These are phyloP conservation scores for Phataginus tricuspis DNA, from an alignment of 2,797 vertebrate genomes.

Conservation along the genomic window DNA sequence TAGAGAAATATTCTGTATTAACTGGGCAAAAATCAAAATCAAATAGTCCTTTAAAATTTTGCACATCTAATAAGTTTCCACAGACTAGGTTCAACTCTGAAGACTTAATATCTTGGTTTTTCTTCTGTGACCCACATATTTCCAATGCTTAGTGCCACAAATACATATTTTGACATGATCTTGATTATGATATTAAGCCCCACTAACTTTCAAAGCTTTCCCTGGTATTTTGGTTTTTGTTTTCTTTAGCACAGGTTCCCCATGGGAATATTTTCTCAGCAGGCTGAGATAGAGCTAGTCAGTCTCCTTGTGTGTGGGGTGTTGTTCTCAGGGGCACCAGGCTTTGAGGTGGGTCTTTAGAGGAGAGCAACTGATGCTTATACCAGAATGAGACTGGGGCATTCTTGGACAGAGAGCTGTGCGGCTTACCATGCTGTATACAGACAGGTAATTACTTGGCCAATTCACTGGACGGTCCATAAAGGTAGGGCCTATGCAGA, in stretches of 20 bases:
- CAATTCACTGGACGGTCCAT: background rate
- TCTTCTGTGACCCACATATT: background rate
- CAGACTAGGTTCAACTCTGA: background rate
- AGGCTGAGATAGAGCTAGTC: background rate
- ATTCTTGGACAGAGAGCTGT: background rate
- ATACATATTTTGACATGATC: background rate
- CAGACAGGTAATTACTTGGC: background rate
- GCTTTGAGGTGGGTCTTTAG: background rate
- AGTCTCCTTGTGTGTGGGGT: background rate
- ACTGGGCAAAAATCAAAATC: background rate
- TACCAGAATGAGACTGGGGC: background rate
- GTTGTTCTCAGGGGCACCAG: background rate
- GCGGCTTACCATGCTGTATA: background rate
- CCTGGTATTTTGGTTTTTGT: background rate
- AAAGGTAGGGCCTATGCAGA: background rate
- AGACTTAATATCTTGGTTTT: background rate
- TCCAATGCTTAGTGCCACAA: background rate
- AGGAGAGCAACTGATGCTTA: background rate
- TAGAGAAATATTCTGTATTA: background rate
- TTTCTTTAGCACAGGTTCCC: background rate
- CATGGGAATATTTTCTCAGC: background rate
- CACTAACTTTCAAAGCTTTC: too few relatives aligned
- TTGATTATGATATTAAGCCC: background rate
- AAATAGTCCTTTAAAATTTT: background rate
- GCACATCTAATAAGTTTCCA: background rate